phyloP scores from a whole-genome alignment of 2,113 vertebrate genomes.

The Prionailurus viverrinus region DNA sequence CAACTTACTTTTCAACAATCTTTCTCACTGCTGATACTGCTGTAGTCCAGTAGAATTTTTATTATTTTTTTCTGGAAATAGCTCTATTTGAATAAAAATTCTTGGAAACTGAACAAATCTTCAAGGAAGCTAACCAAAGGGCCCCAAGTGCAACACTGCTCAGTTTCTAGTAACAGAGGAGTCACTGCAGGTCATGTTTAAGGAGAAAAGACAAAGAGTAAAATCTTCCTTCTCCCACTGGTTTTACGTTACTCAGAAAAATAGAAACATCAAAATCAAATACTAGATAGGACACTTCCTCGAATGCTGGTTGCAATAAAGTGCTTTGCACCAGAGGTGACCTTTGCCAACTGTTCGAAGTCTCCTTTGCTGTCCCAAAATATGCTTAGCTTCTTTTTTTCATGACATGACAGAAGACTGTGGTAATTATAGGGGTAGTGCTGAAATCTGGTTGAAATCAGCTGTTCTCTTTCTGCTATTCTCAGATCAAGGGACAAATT shows the following conservation, averaged over 20 bases:
- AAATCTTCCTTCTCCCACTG: slow-evolving; percentile 53
- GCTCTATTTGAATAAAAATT: slow-evolving; percentile 58
- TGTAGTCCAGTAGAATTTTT: slow-evolving; percentile 51
- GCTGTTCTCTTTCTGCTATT: slow-evolving; percentile 64
- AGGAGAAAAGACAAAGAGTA: slow-evolving; percentile 72
- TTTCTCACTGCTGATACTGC: slow-evolving; percentile 60
- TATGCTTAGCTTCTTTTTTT: slow-evolving; percentile 64
- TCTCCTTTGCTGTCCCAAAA: slow-evolving; percentile 53
- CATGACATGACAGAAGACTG: background rate
- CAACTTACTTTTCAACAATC: slow-evolving; percentile 66
- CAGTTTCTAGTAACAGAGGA: slow-evolving; percentile 53
- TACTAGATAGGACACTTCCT: slow-evolving; percentile 42
- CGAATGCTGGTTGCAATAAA: slow-evolving; percentile 45
- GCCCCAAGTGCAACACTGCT: background rate
- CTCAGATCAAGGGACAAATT: background rate
- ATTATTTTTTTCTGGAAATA: slow-evolving; percentile 66
- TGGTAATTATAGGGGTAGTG: slow-evolving; percentile 2
- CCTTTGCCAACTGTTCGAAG: slow-evolving; percentile 75
- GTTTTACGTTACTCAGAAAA: slow-evolving; percentile 75
- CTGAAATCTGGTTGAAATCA: slow-evolving; percentile 62
- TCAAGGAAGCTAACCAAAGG: slow-evolving; percentile 57
- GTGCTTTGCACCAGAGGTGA: slow-evolving; percentile 55
- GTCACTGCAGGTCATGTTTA: slow-evolving; percentile 24
- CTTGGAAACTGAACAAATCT: slow-evolving; percentile 56
- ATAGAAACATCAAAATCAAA: slow-evolving; percentile 57